Base-by-base conservation (phyloP, 1,140 invertebrate genomes). In the Polypedilum pembai region DNA sequence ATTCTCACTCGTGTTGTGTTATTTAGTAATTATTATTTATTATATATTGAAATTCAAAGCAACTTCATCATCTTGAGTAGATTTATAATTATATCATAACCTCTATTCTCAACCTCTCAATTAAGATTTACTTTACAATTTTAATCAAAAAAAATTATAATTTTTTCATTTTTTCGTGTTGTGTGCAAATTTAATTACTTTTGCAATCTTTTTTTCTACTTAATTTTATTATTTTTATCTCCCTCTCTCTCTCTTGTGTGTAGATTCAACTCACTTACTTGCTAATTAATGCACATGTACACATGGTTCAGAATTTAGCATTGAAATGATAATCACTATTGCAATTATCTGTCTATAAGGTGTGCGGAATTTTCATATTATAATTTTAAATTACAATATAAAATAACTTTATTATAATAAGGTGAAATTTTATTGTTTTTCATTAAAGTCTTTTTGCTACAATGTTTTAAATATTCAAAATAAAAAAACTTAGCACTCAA, bases 151-250 rank as follows among this genome's bases (percentile, higher is more conserved):
- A 33, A 33, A 33, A 33, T 33, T 3, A 3, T 33, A 33, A 33
- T 33, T 33, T 33, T 33, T 5, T 3, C 5, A 33, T 33, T 33
- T 33, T 56, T 56, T 56, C n/a, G 3, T 45, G 41, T 56, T 56
- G 45, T 56, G 45, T 56, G 45, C n/a, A 56, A 56, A 56, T 56
- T 56, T 56, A 56, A 56, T 56, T 56, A 56, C 24, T 33, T 33
- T 33, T 5, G 24, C 45, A 56, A 45, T 45, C n/a, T 56, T 56
- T 56, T 56, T 56, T 56, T n/a, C 45, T 56, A 56, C 45, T 56
- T 12, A 56, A n/a, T 56, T n/a, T 12, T 12, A 56, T n/a, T n/a
- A 56, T 12, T 56, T 56, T 56, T n/a, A 45, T 45, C 15, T 45
- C 1, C 8, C 8, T 56, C n/a, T 56, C 15, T 56, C 1, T 15